Evolutionary conservation across 2,113 vertebrate genomes (phyloP), one percentile per base, ranked within the genome.

Genomic region (Oreocharis arfaki): DNA sequence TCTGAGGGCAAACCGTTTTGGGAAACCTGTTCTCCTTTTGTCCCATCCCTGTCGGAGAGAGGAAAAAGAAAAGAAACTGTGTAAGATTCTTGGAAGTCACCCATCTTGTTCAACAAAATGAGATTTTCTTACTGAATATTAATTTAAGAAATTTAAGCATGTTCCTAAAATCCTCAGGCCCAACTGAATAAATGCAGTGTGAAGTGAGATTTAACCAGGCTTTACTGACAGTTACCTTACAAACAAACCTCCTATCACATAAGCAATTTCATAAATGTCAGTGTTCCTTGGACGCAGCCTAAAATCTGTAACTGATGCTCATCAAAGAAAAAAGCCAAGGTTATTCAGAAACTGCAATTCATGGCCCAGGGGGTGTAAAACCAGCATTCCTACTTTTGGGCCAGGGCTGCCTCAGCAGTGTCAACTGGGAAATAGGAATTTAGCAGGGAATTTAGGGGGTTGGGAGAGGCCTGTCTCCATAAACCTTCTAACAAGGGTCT

Each of bases 1-100:
- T 99, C 99, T 42, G 98, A 98, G 3, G 98, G 97, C 88, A 99
- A 98, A 93, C 99, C 99, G 15, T 99, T 99, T 78, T 99, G 99
- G 88, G 97, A 98, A 94, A 98, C 93, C 67, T 98, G 98, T 83
- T 99, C 98, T 97, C 98, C 99, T 98, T 98, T 98, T 95, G 98
- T 97, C 87, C 98, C 96, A 56, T 98, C 98, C 98, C 98, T 98
- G 96, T 89, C 41, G 87, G 60, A 96, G 76, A 95, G 55, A 93
- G 44, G 14, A 57, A 59, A 23, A 67, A 60, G 24, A 88, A 50
- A 84, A 81, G 6, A 41, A 49, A 80, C 22, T 32, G 27, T 23
- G 39, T 46, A 47, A 76, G 37, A 10, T 39, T 63, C 46, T 63
- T 55, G n/a, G 28, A 59, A 63, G 28, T 41, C 35, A 47, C 4